Percentiles rank a stretch among this genome's conserved stretches.
Evolutionary conservation across 2,113 vertebrate species (phyloP).

Genomic region (Rostratula benghalensis): DNA sequence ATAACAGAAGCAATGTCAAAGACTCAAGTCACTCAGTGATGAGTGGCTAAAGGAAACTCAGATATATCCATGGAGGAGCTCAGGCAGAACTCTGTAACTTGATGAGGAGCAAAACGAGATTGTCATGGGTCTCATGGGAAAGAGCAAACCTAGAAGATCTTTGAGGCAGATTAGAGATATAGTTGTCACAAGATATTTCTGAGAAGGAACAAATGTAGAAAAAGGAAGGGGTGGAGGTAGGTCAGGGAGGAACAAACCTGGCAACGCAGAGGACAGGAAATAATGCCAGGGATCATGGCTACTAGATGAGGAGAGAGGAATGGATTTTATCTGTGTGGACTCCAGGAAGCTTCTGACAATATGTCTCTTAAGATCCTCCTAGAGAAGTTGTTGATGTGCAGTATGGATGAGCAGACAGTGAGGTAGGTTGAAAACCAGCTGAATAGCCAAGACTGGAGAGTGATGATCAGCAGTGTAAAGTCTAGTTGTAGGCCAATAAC

Average conservation of each 20-base stretch:
- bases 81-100: background rate
- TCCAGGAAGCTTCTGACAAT: background rate
- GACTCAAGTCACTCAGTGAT: background rate
- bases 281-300: background rate
- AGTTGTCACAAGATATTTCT: background rate
- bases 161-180: background rate
- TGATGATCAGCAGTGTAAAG: background rate
- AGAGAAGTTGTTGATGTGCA: background rate
- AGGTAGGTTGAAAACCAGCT: background rate
- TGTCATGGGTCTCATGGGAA: background rate
- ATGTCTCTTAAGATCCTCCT: background rate
- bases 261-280: background rate
- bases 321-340: background rate
- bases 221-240: background rate
- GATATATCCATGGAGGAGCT: background rate
- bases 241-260: background rate
- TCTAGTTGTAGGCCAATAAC: background rate
- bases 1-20: background rate
- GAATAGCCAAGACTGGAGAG: background rate
- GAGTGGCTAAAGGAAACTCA: background rate
- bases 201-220: background rate
- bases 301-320: background rate
- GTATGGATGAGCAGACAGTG: background rate
- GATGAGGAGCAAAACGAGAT: background rate
- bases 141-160: background rate